These are phyloP conservation scores for Cantharis rufa DNA, from an alignment of 2,888 invertebrate genomes.

Conservation along the genomic window DNA sequence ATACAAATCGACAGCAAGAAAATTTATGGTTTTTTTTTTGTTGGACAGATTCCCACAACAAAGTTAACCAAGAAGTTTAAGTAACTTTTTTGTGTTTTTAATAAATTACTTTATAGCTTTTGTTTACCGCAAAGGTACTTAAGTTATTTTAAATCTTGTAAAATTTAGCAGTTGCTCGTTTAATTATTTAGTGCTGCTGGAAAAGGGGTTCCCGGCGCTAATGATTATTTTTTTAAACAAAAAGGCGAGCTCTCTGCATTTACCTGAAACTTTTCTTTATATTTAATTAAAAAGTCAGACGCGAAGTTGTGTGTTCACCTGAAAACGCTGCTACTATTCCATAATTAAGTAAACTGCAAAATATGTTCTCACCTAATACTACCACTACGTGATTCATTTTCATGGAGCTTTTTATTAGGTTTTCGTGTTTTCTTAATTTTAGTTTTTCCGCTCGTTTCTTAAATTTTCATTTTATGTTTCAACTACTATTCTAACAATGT, in stretches of 20 bases:
- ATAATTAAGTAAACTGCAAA: slow-evolving; percentile 25
- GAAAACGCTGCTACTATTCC: slow-evolving; percentile 10
- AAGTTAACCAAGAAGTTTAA: neutral
- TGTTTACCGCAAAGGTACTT: neutral
- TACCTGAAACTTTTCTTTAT: slow-evolving; percentile 12
- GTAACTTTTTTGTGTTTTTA: neutral
- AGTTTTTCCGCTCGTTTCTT: neutral
- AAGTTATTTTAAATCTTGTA: neutral
- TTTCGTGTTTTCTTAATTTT: slow-evolving; percentile 2
- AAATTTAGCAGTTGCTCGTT: neutral
- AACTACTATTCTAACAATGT: slow-evolving; percentile 21
- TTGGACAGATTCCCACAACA: neutral
- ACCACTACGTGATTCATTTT: slow-evolving; percentile 14
- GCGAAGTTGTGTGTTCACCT: slow-evolving; percentile 21
- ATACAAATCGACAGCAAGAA: neutral
- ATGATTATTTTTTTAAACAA: slow-evolving; percentile 4
- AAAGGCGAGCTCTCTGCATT: neutral
- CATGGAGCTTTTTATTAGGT: slow-evolving; percentile 4
- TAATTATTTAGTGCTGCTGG: neutral
- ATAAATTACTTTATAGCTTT: neutral
- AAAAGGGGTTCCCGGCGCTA: slow-evolving; percentile 2
- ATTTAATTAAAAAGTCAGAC: slow-evolving; percentile 22
- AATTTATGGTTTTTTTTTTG: neutral
- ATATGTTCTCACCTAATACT: slow-evolving; percentile 9
- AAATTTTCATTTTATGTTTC: neutral